Base-by-base conservation (phyloP, 2,797 vertebrate genomes). In the Triplophysa yarkandensis region DNA sequence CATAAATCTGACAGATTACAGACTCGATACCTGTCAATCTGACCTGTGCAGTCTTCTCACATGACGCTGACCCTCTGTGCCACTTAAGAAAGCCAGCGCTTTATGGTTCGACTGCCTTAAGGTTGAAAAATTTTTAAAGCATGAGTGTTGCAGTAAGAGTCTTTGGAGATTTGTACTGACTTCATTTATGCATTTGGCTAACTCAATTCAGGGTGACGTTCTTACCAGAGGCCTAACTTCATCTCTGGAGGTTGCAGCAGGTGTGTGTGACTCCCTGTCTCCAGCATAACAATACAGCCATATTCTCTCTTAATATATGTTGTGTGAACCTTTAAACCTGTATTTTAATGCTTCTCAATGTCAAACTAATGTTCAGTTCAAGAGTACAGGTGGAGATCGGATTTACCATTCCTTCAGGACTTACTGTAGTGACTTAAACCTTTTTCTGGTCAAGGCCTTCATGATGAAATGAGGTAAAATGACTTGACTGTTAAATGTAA, bases 111-210 rank as follows among this genome's bases (percentile, higher is more conserved):
- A 50, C 41, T 52, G 27, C 57, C 63, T 36, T 16, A 6, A 28
- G 60, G 23, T 44, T n/a, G 67, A 44, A 64, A 19, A 19, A 63
- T 66, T 30, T 60, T 61, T 78, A 39, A 39, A 5, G 68, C 44
- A 28, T 21, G 9, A 41, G 71, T 61, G 28, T 57, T 63, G 48
- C 44, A 67, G 74, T 61, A 63, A 48, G 43, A 21, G 74, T 74
- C 80, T 79, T 70, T 71, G 23, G 80, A 81, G 83, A 78, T 60
- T 76, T 76, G 69, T 75, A 43, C 71, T 62, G 76, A 73, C 57
- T 78, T 78, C 74, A 77, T 80, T 79, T 77, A 79, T 77, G 74
- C 14, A n/a, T 81, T 79, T 82, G 80, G 83, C 83, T 77, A 68
- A 80, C 80, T 76, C 43, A 32, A 73, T 39, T 44, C 28, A 74